Evolutionary conservation across 37 sponge, comb jelly and placozoan species (phyloP).

Genomic region (Beroe forskalii): DNA sequence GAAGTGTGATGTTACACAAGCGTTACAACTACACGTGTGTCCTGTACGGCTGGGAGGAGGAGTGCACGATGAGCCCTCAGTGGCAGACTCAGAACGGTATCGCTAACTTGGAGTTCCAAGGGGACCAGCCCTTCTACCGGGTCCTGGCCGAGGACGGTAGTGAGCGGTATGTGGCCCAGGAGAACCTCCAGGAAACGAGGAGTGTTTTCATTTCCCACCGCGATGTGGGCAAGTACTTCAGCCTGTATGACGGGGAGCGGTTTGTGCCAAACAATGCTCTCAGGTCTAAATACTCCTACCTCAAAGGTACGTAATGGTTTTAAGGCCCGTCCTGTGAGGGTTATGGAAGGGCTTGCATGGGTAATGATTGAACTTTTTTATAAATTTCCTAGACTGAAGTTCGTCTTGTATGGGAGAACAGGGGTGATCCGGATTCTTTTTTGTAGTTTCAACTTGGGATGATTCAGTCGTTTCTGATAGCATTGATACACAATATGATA

Average conservation of each 20-base stretch:
- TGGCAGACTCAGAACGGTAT: conserved; percentile 83
- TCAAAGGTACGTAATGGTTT: neutral
- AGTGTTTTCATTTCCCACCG: conserved; percentile 34
- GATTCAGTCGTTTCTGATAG: too few relatives aligned
- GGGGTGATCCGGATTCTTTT: too few relatives aligned
- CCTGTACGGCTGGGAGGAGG: conserved; percentile 79
- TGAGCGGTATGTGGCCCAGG: conserved; percentile 71
- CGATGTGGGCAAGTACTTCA: conserved; percentile 30
- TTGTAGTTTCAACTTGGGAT: too few relatives aligned
- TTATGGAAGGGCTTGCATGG: too few relatives aligned
- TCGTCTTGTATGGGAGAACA: too few relatives aligned
- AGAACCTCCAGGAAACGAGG: conserved; percentile 32
- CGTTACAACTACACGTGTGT: conserved; percentile 82
- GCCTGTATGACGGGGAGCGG: conserved; percentile 40
- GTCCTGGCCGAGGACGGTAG: conserved; percentile 80
- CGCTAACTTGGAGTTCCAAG: conserved; percentile 59
- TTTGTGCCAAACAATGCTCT: conserved; percentile 46
- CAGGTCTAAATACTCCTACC: neutral
- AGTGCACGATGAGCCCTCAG: conserved; percentile 70
- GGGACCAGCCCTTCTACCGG: conserved; percentile 79
- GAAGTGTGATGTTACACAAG: conserved; percentile 30
- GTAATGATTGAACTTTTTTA: too few relatives aligned
- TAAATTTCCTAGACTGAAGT: too few relatives aligned
- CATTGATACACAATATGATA: too few relatives aligned
- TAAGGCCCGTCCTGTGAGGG: too few relatives aligned